Percentiles rank a stretch among this genome's conserved stretches.
Evolutionary conservation across 2,888 invertebrate species (phyloP).

Genomic region (Dolomedes plantarius): DNA sequence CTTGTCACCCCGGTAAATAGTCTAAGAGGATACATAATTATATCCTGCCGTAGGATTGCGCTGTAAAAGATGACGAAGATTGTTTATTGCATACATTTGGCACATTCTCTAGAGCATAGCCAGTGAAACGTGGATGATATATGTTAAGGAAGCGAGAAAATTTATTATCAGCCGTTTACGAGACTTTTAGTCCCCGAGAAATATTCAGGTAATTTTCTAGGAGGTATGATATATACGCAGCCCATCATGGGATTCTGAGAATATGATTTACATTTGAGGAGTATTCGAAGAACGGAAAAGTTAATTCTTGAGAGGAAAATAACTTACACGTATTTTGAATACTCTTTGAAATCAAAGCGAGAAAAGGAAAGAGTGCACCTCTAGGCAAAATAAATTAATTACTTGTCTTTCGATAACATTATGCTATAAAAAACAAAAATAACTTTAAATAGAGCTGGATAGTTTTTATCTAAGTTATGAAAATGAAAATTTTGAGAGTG

Average conservation of each 20-base stretch:
- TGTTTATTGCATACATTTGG: not conserved
- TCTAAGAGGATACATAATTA: not conserved
- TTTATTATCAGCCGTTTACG: not conserved
- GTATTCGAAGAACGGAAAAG: not conserved
- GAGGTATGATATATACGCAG: not conserved
- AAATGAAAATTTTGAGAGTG: too few relatives aligned
- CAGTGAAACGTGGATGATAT: not conserved
- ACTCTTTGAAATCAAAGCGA: not conserved
- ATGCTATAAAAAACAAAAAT: too few relatives aligned
- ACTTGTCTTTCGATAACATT: too few relatives aligned
- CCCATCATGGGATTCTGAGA: not conserved
- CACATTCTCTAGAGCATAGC: not conserved
- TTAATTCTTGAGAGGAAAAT: not conserved
- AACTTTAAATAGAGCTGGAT: too few relatives aligned
- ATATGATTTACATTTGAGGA: constrained; percentile 2
- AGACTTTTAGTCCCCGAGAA: not conserved
- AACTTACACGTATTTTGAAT: not conserved
- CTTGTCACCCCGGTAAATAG: not conserved
- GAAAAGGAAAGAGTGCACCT: too few relatives aligned
- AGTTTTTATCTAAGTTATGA: too few relatives aligned
- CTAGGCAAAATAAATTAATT: too few relatives aligned
- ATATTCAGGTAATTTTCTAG: constrained; percentile 2
- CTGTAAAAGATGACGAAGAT: not conserved
- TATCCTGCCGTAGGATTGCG: not conserved
- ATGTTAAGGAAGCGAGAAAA: not conserved